Evolutionary conservation across 1,140 invertebrate genomes (phyloP), one percentile per base, ranked within the genome.

Genomic region (Drosophila pruinosa): DNA sequence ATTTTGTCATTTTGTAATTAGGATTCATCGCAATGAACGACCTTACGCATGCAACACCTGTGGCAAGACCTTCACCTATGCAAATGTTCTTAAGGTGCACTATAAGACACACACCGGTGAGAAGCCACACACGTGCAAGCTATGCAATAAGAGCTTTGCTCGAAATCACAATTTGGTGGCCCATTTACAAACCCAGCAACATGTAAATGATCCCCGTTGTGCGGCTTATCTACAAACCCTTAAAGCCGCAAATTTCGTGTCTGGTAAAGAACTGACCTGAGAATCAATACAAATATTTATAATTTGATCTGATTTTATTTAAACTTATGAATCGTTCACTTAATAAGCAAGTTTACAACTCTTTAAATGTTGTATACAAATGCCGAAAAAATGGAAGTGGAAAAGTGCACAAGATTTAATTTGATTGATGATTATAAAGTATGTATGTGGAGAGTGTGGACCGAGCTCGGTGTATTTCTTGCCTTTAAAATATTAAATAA

Each of bases 1-100:
- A 12, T 4, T 14, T 7, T 21, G 5, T 4, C 15, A 26, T 10
- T n/a, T 4, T n/a, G n/a, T n/a, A n/a, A n/a, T n/a, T 43, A 91
- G 90, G 34, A 90, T 80, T 7, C 96, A 98, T 91, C 96, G 95
- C 1, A 97, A 97, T 1, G 95, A 96, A 74, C 91, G 95, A 6
- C 95, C 95, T 0, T 96, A 95, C 72, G 92, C 93, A 26, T 96
- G 95, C 63, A 92, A 92, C 0, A 93, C 93, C 0, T 96, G 95
- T 79, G 93, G 93, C 0, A 96, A 96, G 85, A 93, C 94, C 0
- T 96, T 96, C 81, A 95, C 94, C 22, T 93, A 94, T n/a, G 93
- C 94, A 39, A 93, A 94, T 71, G 94, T 94, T 58, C 89, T 95
- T 2, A 93, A 93, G 14, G 91, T 93, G 15, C 94, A 95, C 67